Evolutionary conservation across 1,140 invertebrate genomes (phyloP), one percentile per base, ranked within the genome.

Genomic region (Metaphire vulgaris): DNA sequence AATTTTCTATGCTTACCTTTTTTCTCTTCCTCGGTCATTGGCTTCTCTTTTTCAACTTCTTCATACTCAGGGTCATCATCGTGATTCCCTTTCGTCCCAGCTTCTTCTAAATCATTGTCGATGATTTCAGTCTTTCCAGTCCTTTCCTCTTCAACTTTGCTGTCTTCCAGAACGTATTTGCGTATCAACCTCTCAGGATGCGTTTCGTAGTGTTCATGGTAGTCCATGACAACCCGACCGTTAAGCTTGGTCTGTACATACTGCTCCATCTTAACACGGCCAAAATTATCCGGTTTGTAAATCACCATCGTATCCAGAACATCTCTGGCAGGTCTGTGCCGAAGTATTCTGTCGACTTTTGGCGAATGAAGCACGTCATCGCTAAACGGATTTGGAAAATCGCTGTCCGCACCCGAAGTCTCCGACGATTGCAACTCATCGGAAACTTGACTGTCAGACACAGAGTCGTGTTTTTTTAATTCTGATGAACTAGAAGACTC

Each of bases 21-120:
- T 33, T 70, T 76, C 69, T 76, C 75, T 12, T 76, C 75, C 28
- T 76, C 67, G 21, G 68, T 76, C 75, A 72, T 28, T 56, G n/a
- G 67, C 33, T 72, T 71, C 66, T n/a, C n/a, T 71, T 41, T 72
- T 34, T 31, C 29, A 26, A 26, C 41, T 26, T 28, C 74, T 65
- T 69, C 75, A 32, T 34, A 32, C 14, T 33, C 75, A 26, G 1
- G 0, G 29, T 33, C 26, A 26, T 66, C 69, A 29, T 41, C 33
- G 21, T 34, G 30, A 32, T 78, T 77, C 70, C 80, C 78, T 56
- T n/a, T n/a, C n/a, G n/a, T n/a, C n/a, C n/a, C n/a, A n/a, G n/a
- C n/a, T n/a, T n/a, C n/a, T n/a, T n/a, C n/a, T n/a, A n/a, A n/a
- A n/a, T n/a, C 79, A 29, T 72, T 26, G 32, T 79, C 76, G 16